Evolutionary conservation across 2,888 invertebrate species (phyloP).

Genomic region (Athrips mouffetella): DNA sequence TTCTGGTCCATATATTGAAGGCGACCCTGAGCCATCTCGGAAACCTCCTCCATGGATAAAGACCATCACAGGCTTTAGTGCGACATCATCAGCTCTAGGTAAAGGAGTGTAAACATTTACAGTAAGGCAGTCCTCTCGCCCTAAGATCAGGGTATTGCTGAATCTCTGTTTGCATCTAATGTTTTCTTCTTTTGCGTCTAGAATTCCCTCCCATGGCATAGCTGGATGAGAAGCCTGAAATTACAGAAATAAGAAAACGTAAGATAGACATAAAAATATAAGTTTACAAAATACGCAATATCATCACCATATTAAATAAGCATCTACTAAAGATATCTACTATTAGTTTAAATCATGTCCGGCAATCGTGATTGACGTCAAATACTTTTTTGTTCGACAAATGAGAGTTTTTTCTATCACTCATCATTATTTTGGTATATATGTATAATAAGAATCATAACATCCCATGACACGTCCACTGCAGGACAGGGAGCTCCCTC

Average conservation of each 20-base stretch:
- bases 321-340: no score
- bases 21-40: slow-evolving; percentile 59
- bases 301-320: no score
- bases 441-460: no score
- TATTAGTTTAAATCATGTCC: no score
- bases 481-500: no score
- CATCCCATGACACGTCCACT: no score
- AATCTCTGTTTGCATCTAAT: slow-evolving; percentile 59
- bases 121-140: slow-evolving; percentile 59
- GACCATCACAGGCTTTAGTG: slow-evolving; percentile 58
- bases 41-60: slow-evolving; percentile 70
- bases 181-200: slow-evolving; percentile 52
- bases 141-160: slow-evolving; percentile 38
- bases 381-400: no score
- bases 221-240: slow-evolving; percentile 52
- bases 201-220: slow-evolving; percentile 49
- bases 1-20: slow-evolving; percentile 60
- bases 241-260: background rate
- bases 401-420: no score
- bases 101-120: slow-evolving; percentile 60
- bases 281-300: no score
- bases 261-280: background rate
- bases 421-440: no score
- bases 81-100: slow-evolving; percentile 16
- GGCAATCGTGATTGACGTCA: no score